phyloP scores from a whole-genome alignment of 2,888 invertebrate genomes.

The Napeogenes sylphis region DNA sequence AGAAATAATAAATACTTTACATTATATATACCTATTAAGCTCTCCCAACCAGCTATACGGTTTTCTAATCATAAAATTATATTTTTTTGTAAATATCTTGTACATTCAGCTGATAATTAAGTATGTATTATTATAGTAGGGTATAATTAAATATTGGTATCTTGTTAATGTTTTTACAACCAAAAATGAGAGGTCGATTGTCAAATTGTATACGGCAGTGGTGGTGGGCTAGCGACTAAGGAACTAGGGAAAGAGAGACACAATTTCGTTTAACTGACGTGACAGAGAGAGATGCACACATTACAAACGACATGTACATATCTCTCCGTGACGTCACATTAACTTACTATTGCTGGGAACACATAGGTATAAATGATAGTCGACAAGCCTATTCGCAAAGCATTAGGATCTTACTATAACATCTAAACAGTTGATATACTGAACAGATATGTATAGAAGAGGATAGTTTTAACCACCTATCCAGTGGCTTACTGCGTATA shows the following conservation, averaged over 20 bases:
- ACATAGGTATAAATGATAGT: slow-evolving; percentile 16
- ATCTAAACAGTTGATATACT: slow-evolving; percentile 11
- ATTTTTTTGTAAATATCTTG: no score
- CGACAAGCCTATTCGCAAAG: slow-evolving; percentile 19
- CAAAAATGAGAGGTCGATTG: slow-evolving; percentile 21
- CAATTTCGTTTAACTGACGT: slow-evolving; percentile 13
- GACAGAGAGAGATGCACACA: slow-evolving; percentile 3
- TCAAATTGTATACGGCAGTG: slow-evolving; percentile 28
- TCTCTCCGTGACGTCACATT: slow-evolving; percentile 13
- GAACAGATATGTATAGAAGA: slow-evolving; percentile 30
- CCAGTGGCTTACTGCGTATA: slow-evolving; percentile 46
- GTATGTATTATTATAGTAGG: neutral
- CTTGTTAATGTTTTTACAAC: no score
- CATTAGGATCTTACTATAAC: slow-evolving; percentile 12
- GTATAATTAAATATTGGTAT: neutral
- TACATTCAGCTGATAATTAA: no score
- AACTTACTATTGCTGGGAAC: slow-evolving; percentile 23
- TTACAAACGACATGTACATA: neutral
- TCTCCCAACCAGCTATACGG: no score
- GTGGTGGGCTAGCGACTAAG: slow-evolving; percentile 12
- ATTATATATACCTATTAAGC: no score
- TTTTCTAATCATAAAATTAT: no score
- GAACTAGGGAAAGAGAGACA: slow-evolving; percentile 6
- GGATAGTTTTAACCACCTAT: slow-evolving; percentile 35
- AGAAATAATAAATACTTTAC: no score